Percentiles rank a stretch among this genome's conserved stretches.
Conservation (phyloP, 1,140 invertebrate genomes). For the Penaeus chinensis region DNA sequence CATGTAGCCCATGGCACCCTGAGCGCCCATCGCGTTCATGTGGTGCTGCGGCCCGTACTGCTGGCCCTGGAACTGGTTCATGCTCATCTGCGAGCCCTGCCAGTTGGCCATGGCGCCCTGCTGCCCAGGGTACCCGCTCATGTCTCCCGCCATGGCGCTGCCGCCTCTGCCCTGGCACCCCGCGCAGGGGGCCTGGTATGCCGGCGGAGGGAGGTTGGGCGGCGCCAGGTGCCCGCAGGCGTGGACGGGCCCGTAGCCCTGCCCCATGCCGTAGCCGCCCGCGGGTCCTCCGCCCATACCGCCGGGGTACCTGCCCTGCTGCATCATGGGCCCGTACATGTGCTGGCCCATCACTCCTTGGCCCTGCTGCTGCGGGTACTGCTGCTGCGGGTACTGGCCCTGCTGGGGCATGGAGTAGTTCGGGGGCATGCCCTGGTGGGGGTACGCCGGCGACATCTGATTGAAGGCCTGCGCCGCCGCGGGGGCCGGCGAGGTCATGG, state of each 20-base stretch:
- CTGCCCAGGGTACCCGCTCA: conserved; percentile 58
- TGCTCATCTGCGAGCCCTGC: conserved; percentile 45
- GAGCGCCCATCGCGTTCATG: conserved; percentile 30
- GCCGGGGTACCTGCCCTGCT: conserved; percentile 47
- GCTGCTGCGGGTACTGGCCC: conserved; percentile 68
- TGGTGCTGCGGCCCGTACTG: conserved; percentile 46
- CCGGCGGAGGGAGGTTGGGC: conserved; percentile 54
- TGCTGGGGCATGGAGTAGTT: conserved; percentile 65
- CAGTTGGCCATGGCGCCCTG: conserved; percentile 63
- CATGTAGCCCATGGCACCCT: conserved; percentile 41
- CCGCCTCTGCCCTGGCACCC: conserved; percentile 56
- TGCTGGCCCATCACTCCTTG: conserved; percentile 62
- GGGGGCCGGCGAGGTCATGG: conserved; percentile 43
- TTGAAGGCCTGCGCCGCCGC: conserved; percentile 41
- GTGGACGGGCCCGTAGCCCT: conserved; percentile 60
- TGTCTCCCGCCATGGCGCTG: conserved; percentile 64
- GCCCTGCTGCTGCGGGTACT: conserved; percentile 65
- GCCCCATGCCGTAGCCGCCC: conserved; percentile 51
- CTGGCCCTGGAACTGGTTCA: conserved; percentile 41
- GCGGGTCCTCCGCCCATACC: conserved; percentile 30
- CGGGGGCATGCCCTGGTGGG: conserved; percentile 65
- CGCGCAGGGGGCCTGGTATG: conserved; percentile 58
- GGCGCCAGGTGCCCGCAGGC: conserved; percentile 63
- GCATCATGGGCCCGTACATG: conserved; percentile 61
- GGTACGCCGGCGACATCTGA: conserved; percentile 63